phyloP scores from a whole-genome alignment of 2,113 vertebrate genomes.

The Uria lomvia region DNA sequence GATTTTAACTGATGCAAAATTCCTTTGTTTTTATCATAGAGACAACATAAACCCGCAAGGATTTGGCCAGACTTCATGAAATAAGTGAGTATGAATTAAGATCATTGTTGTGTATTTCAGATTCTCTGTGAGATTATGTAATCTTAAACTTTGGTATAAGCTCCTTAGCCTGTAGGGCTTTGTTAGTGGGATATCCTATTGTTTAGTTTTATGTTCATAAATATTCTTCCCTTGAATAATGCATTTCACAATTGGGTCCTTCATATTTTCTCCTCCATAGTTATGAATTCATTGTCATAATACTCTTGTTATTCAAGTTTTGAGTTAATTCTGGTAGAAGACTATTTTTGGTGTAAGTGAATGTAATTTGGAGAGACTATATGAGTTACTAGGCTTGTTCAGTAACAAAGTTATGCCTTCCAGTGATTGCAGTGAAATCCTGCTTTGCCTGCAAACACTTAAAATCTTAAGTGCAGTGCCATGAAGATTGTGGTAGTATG shows the following conservation, averaged over 20 bases:
- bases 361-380: background rate
- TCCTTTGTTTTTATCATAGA: background rate
- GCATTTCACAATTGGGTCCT: background rate
- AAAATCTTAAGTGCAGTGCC: background rate
- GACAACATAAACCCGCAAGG: background rate
- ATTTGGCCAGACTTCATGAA: background rate
- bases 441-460: background rate
- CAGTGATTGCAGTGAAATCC: background rate
- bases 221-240: background rate
- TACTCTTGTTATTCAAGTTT: background rate
- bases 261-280: background rate
- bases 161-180: background rate
- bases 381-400: background rate
- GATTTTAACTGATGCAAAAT: background rate
- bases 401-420: background rate
- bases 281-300: background rate
- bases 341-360: background rate
- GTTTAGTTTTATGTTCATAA: background rate
- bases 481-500: background rate
- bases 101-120: background rate
- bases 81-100: background rate
- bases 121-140: background rate
- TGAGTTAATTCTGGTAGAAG: background rate
- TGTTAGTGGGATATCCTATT: background rate
- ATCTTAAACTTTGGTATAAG: background rate